Conservation (phyloP, 2,888 invertebrate species). For the Clostera curtula region DNA sequence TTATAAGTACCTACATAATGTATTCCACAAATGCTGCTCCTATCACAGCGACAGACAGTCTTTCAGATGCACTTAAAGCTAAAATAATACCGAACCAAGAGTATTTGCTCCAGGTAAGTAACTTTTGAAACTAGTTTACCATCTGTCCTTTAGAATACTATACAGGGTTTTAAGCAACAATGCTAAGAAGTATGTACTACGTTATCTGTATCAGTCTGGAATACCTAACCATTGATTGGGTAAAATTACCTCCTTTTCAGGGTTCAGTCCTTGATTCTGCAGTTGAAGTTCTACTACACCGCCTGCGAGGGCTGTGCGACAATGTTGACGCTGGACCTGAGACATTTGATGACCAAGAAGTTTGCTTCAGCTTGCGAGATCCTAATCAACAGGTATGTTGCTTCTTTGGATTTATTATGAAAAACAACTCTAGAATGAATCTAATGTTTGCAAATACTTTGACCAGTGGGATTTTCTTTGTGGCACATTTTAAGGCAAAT, state of each 20-base stretch:
- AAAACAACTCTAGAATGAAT: neutral
- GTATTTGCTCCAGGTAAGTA: constrained; percentile 80
- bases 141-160: neutral
- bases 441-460: too few relatives aligned
- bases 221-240: too few relatives aligned
- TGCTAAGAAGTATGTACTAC: too few relatives aligned
- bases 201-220: too few relatives aligned
- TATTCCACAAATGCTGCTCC: constrained; percentile 58
- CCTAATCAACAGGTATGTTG: constrained; percentile 71
- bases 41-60: constrained; percentile 83
- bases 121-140: neutral
- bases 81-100: constrained; percentile 95
- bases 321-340: constrained; percentile 94
- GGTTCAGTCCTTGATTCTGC: constrained; percentile 95
- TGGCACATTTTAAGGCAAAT: too few relatives aligned
- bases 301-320: constrained; percentile 93
- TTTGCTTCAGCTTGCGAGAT: constrained; percentile 87
- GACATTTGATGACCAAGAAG: constrained; percentile 94
- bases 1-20: constrained; percentile 21
- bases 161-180: too few relatives aligned
- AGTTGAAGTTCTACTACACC: constrained; percentile 91
- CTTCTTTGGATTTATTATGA: neutral
- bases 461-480: too few relatives aligned
- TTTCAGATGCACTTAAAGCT: constrained; percentile 85
- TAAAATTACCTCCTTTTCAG: constrained; percentile 66